A percentile compares a stretch with the other conserved stretches of the same genome.
phyloP scores from a whole-genome alignment of 2,888 invertebrate species.

The Penaeus monodon region DNA sequence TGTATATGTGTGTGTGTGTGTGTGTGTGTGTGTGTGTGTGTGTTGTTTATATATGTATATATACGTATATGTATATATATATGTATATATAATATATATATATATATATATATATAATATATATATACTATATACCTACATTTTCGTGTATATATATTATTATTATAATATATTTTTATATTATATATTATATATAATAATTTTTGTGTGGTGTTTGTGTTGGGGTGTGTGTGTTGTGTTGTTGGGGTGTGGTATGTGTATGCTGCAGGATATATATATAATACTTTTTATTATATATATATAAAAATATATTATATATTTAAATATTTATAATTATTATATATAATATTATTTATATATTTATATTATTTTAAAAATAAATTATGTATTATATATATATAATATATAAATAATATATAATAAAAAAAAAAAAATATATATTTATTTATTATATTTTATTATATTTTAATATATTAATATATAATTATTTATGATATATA shows the following conservation, averaged over 20 bases:
- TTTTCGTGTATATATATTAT: not conserved
- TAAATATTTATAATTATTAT: no score
- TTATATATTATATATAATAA: not conserved
- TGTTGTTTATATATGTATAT: not conserved
- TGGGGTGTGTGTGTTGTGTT: not conserved
- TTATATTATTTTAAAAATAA: no score
- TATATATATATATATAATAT: conserved; percentile 7
- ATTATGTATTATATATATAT: no score
- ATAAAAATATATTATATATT: no score
- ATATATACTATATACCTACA: not conserved
- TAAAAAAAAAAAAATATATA: no score
- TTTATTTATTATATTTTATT: no score
- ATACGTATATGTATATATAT: conserved; percentile 16
- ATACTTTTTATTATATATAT: no score
- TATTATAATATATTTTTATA: not conserved
- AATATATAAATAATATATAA: no score
- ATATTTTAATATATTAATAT: no score
- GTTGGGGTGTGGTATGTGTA: not conserved
- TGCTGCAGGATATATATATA: no score
- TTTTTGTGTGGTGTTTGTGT: not conserved
- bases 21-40: not conserved
- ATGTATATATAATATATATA: conserved; percentile 4
- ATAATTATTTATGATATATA: no score
- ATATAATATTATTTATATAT: no score
- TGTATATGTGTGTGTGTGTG: not conserved